Percentiles rank a stretch among this genome's conserved stretches.
Evolutionary conservation across 2,797 vertebrate species (phyloP).

Genomic region (Anguilla marmorata): DNA sequence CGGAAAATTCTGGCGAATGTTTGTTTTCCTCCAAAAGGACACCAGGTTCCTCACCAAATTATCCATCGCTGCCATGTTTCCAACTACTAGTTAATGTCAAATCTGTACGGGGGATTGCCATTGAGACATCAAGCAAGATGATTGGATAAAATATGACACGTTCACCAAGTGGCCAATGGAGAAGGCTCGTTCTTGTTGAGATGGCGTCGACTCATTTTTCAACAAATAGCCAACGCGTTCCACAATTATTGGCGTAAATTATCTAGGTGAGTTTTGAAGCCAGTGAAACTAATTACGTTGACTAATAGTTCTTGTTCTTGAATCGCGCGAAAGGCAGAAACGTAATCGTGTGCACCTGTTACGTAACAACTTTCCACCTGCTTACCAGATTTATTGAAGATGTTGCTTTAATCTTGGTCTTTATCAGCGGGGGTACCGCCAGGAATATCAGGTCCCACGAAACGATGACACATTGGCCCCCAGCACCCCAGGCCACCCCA

Average conservation of each 20-base stretch:
- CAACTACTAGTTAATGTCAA: not conserved
- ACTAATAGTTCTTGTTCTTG: not conserved
- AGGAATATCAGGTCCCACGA: not conserved
- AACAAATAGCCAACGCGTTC: not conserved
- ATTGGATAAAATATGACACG: constrained; percentile 30
- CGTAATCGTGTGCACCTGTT: not conserved
- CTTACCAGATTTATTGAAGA: not conserved
- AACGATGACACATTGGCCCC: too few relatives aligned
- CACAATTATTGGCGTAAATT: not conserved
- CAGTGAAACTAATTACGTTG: not conserved
- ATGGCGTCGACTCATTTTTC: not conserved
- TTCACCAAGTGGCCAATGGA: constrained; percentile 13
- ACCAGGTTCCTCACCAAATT: constrained; percentile 59
- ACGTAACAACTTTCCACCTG: not conserved
- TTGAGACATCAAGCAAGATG: not conserved
- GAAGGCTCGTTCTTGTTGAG: not conserved
- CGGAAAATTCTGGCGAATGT: constrained; percentile 57
- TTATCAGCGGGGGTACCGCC: not conserved
- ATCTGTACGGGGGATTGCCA: not conserved
- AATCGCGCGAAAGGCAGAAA: not conserved
- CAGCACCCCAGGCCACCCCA: too few relatives aligned
- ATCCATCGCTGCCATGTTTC: constrained; percentile 66
- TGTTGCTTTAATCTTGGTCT: not conserved
- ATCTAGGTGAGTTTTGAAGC: not conserved
- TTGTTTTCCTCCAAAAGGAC: constrained; percentile 55